A percentile compares a stretch with the other conserved stretches of the same genome.
Conservation (phyloP, 2,113 vertebrate species). For the Rissa tridactyla region DNA sequence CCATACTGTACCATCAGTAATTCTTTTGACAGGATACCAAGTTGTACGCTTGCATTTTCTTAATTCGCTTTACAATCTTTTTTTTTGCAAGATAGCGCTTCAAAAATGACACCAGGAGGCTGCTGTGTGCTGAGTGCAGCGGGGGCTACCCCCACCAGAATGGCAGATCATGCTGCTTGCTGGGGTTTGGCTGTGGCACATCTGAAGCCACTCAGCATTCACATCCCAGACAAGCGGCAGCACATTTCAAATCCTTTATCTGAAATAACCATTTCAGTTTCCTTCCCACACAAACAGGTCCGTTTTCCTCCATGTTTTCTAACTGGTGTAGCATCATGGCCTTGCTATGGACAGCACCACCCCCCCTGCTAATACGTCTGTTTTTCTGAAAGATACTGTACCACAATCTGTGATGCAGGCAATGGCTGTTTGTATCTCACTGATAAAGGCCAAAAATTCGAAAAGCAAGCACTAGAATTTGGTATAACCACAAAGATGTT, state of each 20-base stretch:
- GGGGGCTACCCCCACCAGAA: neutral
- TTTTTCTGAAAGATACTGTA: neutral
- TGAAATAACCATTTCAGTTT: neutral
- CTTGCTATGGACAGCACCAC: neutral
- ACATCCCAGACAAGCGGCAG: neutral
- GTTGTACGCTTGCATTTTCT: neutral
- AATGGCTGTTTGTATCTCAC: neutral
- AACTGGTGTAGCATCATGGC: neutral
- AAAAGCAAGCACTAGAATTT: neutral
- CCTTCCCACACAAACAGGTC: neutral
- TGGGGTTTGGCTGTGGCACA: neutral
- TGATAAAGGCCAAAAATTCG: neutral
- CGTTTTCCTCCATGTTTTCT: neutral
- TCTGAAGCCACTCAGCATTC: neutral
- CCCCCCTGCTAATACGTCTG: neutral
- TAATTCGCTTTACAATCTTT: neutral
- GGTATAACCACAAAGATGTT: neutral
- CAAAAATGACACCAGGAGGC: neutral
- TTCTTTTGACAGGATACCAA: neutral
- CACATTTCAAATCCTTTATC: neutral
- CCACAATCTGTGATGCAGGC: neutral
- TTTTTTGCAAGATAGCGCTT: neutral
- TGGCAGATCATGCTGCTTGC: neutral
- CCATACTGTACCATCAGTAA: neutral
- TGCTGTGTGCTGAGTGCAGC: neutral